These are phyloP conservation scores for Drosophila eugracilis DNA, from an alignment of 1,140 invertebrate species.

Conservation along the genomic window DNA sequence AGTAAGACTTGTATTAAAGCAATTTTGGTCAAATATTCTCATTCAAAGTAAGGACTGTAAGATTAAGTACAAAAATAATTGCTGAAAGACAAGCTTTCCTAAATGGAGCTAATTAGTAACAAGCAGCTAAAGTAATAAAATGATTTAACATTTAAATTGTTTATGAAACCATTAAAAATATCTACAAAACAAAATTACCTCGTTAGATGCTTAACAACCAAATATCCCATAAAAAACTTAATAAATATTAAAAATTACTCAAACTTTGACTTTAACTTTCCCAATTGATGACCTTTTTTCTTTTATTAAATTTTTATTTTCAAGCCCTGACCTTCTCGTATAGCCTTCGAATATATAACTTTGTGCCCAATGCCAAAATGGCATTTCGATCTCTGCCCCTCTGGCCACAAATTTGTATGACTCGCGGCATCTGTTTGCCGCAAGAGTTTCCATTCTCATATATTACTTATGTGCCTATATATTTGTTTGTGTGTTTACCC, in stretches of 20 bases:
- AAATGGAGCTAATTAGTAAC: not conserved
- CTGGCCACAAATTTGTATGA: conserved; percentile 4
- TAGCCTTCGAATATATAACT: conserved; percentile 6
- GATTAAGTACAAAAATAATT: not conserved
- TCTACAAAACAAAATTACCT: not conserved
- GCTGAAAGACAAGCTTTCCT: not conserved
- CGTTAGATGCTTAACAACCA: not conserved
- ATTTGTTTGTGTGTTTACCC: conserved; percentile 45
- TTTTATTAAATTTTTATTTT: conserved; percentile 3
- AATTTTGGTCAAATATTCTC: too few species aligned
- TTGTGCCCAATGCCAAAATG: conserved; percentile 26
- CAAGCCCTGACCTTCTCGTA: conserved; percentile 30
- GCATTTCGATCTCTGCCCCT: conserved; percentile 9
- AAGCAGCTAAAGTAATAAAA: not conserved
- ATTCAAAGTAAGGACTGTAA: not conserved
- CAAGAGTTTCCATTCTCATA: conserved; percentile 18
- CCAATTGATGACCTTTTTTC: not conserved
- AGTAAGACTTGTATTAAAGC: too few species aligned
- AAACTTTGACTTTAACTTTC: not conserved
- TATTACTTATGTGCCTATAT: too few species aligned
- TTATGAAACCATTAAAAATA: not conserved
- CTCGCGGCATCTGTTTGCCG: conserved; percentile 34
- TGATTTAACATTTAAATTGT: not conserved
- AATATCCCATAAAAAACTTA: too few species aligned
- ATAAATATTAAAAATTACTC: not conserved